Conservation (phyloP, 2,888 invertebrate genomes). For the Bunonema sp. region DNA sequence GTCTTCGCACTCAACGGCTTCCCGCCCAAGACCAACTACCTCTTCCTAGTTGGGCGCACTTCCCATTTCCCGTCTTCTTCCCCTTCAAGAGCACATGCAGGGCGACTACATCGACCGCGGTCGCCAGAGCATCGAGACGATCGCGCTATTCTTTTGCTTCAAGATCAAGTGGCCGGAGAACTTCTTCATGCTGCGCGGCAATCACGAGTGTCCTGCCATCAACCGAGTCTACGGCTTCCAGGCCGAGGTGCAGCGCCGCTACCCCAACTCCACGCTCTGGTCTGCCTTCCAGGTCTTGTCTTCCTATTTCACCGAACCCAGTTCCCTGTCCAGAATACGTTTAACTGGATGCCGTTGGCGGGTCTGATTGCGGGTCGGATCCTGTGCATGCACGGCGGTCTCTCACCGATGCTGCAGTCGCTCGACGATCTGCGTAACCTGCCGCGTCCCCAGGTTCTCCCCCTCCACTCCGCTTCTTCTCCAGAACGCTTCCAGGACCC, state of each 20-base stretch:
- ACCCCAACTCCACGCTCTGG: constrained; percentile 23
- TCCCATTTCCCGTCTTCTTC: too few species aligned
- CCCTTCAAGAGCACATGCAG: constrained; percentile 2
- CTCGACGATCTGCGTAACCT: constrained; percentile 28
- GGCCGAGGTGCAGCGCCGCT: constrained; percentile 28
- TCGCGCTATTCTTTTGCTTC: constrained; percentile 32
- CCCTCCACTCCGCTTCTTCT: not conserved
- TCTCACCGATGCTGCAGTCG: constrained; percentile 22
- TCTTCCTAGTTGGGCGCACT: too few species aligned
- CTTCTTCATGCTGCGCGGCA: constrained; percentile 36
- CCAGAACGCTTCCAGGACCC: constrained; percentile 14
- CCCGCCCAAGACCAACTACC: constrained; percentile 28
- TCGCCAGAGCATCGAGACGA: constrained; percentile 36
- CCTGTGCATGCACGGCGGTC: constrained; percentile 35
- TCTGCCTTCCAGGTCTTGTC: constrained; percentile 15
- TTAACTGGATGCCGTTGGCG: constrained; percentile 36
- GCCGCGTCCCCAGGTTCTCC: constrained; percentile 14
- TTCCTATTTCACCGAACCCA: not conserved
- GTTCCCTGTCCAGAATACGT: constrained; percentile 15
- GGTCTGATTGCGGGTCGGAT: constrained; percentile 29
- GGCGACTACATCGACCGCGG: constrained; percentile 35
- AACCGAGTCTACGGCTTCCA: constrained; percentile 36
- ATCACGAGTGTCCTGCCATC: constrained; percentile 32
- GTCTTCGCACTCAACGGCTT: constrained; percentile 36
- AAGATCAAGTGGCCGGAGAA: constrained; percentile 25